Evolutionary conservation across 2,888 invertebrate genomes (phyloP).

Genomic region (Osmoderma eremita): DNA sequence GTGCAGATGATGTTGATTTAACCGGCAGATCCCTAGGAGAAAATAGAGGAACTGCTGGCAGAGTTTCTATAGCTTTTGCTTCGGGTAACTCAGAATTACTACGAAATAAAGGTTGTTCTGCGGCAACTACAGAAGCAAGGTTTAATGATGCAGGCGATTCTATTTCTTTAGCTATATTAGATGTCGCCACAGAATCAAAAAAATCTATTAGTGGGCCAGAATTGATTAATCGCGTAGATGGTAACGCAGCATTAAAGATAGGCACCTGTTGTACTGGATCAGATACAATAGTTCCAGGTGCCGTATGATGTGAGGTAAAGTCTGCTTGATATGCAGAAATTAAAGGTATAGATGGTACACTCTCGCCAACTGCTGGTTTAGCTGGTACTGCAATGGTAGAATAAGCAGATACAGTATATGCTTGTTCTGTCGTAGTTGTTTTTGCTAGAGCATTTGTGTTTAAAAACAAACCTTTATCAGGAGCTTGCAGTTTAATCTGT

Average conservation of each 20-base stretch:
- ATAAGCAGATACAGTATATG: constrained; percentile 5
- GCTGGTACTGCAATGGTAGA: neutral
- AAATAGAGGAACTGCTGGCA: constrained; percentile 54
- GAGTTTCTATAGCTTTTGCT: neutral
- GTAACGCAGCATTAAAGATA: neutral
- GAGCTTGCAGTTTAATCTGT: neutral
- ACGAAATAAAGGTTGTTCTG: neutral
- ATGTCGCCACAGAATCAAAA: neutral
- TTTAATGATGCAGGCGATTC: neutral
- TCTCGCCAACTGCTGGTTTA: neutral
- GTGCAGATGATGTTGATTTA: neutral
- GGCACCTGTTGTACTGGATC: neutral
- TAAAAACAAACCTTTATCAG: constrained; percentile 4
- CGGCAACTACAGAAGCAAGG: neutral
- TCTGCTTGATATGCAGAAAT: neutral
- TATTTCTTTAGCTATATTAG: neutral
- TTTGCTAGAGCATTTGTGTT: neutral
- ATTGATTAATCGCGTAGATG: neutral
- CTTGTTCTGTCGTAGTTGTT: neutral
- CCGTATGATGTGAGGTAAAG: neutral
- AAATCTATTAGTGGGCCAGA: constrained; percentile 14
- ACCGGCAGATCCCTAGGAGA: constrained; percentile 39
- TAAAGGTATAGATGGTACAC: neutral
- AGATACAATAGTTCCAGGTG: neutral
- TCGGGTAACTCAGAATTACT: neutral